Evolutionary conservation across 1,140 invertebrate genomes (phyloP).

Genomic region (Drosophila triauraria): DNA sequence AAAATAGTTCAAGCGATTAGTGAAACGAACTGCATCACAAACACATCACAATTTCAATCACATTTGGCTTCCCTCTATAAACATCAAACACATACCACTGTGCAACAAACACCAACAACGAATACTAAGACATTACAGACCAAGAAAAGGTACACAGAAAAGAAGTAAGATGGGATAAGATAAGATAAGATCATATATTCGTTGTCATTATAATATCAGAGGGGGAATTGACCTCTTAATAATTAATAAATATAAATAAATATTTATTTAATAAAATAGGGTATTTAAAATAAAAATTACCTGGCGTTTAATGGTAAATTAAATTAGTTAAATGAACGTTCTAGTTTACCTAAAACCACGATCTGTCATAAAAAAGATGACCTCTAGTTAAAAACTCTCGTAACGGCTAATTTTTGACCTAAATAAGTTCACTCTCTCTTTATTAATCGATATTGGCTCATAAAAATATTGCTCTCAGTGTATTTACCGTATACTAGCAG

Average conservation of each 20-base stretch:
- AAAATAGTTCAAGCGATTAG: slow-evolving; percentile 25
- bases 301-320: no score
- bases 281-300: no score
- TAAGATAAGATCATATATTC: neutral
- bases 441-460: neutral
- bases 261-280: no score
- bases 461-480: neutral
- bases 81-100: slow-evolving; percentile 51
- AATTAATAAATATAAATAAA: neutral
- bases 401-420: no score
- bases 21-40: slow-evolving; percentile 31
- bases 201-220: neutral
- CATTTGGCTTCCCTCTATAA: neutral
- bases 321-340: neutral
- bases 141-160: slow-evolving; percentile 20
- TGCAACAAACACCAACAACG: slow-evolving; percentile 33
- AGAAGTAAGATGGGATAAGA: neutral
- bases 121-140: slow-evolving; percentile 21
- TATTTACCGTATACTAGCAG: slow-evolving; percentile 5
- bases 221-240: neutral
- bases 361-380: no score
- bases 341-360: neutral
- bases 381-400: no score
- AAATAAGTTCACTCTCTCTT: no score
- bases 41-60: slow-evolving; percentile 16